Evolutionary conservation across 2,888 invertebrate genomes (phyloP), one percentile per base, ranked within the genome.

Genomic region (Athetis lepigone): DNA sequence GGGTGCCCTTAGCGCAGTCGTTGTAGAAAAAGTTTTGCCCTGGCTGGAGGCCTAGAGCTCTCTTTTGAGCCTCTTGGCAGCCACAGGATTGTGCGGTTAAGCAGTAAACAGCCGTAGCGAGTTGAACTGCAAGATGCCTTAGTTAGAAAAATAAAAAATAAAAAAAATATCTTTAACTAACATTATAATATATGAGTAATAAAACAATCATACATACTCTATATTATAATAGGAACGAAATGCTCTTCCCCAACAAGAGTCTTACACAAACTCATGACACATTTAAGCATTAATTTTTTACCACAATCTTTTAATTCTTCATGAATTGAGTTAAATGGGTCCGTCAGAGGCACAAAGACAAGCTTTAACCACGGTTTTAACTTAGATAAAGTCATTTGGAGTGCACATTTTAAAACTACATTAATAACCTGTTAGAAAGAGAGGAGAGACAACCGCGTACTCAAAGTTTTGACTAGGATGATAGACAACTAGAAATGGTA

Each of bases 351-450:
- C 90, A 91, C 90, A 92, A 90, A 91, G 91, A 90, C 88, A 88
- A 86, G 87, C 84, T 88, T 86, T 85, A 88, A 85, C 59, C 87
- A 84, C 79, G 85, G 89, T 89, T 91, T 89, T 85, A 91, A 91
- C 86, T 89, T 72, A 79, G 89, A 90, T 90, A 88, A 92, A 88
- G 90, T 89, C 89, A 88, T 90, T 89, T 87, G 76, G 81, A 87
- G 90, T 85, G 90, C 90, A 90, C 91, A 89, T 93, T 92, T 92
- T 90, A 92, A 92, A 91, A 90, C 89, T 91, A 91, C 91, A 92
- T 92, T 93, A 92, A 92, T 92, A 92, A 91, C 88, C 84, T 86
- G 89, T 80, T 80, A 79, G 84, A 85, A 80, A 69, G 84, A 71
- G 79, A 70, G 46, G 60, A 64, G 69, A 43, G 85, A 87, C 84